Evolutionary conservation across 2,113 vertebrate genomes (phyloP), one percentile per base, ranked within the genome.

Genomic region (Bos indicus): DNA sequence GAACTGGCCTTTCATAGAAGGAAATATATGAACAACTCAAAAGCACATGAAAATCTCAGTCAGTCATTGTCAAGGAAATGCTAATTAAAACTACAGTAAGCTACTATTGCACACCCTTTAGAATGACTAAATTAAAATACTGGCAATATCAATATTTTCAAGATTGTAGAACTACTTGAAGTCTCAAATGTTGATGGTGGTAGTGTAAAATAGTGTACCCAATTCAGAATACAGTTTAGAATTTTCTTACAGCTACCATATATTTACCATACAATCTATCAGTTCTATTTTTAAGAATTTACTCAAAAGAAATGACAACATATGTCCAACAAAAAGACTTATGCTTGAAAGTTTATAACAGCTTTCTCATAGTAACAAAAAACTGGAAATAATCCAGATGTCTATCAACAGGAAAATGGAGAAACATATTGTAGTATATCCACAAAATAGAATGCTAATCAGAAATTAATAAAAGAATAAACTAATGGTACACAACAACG

Each of bases 381-480:
- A 83, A 19, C 30, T 88, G 62, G 52, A 94, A 86, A 86, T 8
- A 89, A 6, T 54, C 30, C 33, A 89, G 30, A 54, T 87, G 43
- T 92, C 71, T 74, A 33, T 82, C 36, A 94, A 87, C 1, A 90
- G 56, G 30, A 67, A 30, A 52, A 92, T 51, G 56, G 26, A 26
- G 87, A 88, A 95, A 33, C 26, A 92, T 64, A 83, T 83, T 83
- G 2, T 67, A n/a, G 21, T 84, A 40, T 78, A 67, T 40, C 21
- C 25, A 85, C 23, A 88, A 21, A 95, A 85, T 52, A 5, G 57
- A 88, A 89, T 86, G 23, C 52, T 86, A 86, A 77, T 78, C 12
- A 83, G 40, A 84, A 95, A 64, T 46, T 85, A 93, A 85, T 80
- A 62, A 95, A 94, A 86, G 10, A 82, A 62, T 91, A 71, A 89